These are phyloP conservation scores for Oceanodroma tethys DNA, from an alignment of 2,113 vertebrate genomes.

Conservation along the genomic window DNA sequence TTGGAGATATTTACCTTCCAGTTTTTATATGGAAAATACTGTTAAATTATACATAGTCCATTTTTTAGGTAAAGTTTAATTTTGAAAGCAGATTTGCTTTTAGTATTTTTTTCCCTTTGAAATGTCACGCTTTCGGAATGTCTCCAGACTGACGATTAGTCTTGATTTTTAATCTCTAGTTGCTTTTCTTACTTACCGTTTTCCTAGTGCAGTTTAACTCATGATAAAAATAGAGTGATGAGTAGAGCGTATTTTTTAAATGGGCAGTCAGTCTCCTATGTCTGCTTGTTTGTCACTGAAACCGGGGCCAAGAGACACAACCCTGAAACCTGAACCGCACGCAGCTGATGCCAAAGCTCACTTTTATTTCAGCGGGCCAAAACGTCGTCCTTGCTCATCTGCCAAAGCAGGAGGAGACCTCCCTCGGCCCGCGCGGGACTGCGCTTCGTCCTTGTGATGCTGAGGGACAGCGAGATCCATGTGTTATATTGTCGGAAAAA, in stretches of 20 bases:
- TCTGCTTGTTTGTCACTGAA: neutral
- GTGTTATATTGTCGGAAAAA: neutral
- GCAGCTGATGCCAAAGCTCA: neutral
- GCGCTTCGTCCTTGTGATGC: accelerated
- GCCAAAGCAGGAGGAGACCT: neutral
- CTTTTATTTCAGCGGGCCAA: neutral
- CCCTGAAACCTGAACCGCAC: neutral
- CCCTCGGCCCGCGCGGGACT: neutral
- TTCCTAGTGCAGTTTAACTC: neutral
- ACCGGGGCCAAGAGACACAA: neutral
- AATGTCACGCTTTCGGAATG: neutral
- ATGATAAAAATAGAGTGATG: neutral
- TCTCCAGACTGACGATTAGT: neutral
- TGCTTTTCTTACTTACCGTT: neutral
- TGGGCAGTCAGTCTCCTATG: neutral
- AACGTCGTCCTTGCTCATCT: neutral
- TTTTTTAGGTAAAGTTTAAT: neutral
- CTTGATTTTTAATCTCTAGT: neutral
- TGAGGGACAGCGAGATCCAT: neutral
- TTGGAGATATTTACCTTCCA: neutral
- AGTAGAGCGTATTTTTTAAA: neutral
- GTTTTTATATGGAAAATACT: neutral
- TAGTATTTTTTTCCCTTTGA: neutral
- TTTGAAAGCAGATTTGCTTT: neutral
- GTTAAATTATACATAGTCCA: neutral